Percentiles rank a stretch among this genome's conserved stretches.
phyloP scores from a whole-genome alignment of 2,113 vertebrate species.

The Poicephalus gulielmi region DNA sequence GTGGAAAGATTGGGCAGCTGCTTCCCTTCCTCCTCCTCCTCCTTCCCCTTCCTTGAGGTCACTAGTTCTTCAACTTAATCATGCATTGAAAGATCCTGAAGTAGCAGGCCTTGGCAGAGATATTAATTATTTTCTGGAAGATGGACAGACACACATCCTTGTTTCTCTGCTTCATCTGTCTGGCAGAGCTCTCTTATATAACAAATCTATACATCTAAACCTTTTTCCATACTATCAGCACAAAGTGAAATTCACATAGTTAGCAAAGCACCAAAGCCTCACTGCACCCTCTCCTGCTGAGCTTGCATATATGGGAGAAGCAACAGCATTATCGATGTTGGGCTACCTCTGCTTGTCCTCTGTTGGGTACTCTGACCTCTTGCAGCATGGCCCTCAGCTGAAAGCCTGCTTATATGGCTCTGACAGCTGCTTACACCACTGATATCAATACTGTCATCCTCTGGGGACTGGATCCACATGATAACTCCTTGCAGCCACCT shows the following conservation, averaged over 20 bases:
- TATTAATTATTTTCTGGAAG: background rate
- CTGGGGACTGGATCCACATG: background rate
- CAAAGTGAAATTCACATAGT: background rate
- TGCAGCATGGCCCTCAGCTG: background rate
- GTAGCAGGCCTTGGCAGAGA: background rate
- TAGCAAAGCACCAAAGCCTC: background rate
- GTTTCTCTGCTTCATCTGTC: background rate
- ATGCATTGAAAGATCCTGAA: background rate
- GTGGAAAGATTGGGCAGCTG: background rate
- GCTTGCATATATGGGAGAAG: background rate
- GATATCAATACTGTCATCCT: background rate
- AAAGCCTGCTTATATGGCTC: background rate
- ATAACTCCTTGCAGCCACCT: background rate
- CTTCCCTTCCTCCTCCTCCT: background rate
- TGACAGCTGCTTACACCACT: background rate
- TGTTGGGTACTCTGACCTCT: background rate
- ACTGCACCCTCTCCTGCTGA: background rate
- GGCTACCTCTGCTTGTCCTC: background rate
- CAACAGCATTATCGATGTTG: rapidly evolving
- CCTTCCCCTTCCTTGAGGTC: background rate
- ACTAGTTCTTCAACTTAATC: background rate
- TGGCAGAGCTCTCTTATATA: background rate
- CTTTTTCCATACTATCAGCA: background rate
- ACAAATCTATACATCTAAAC: background rate
- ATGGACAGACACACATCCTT: background rate